phyloP scores from a whole-genome alignment of 2,888 invertebrate species.

The Anoplius nigerrimus region DNA sequence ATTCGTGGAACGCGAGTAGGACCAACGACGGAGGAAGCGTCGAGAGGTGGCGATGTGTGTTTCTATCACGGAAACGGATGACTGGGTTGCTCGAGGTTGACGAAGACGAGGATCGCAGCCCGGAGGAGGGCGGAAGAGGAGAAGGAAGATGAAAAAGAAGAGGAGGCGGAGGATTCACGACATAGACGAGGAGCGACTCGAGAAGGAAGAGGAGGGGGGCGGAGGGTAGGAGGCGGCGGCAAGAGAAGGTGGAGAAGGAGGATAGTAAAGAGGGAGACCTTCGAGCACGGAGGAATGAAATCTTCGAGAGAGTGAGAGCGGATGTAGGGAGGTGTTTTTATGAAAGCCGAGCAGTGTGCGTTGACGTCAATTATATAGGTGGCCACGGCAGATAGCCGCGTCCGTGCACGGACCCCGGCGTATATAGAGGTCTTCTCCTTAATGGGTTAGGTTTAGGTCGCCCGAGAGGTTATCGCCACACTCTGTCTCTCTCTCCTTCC shows the following conservation, averaged over 20 bases:
- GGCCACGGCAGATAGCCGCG: slow-evolving; percentile 67
- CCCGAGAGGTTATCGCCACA: slow-evolving; percentile 69
- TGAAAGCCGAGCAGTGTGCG: slow-evolving; percentile 73
- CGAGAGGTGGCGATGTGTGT: slow-evolving; percentile 35
- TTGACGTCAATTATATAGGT: slow-evolving; percentile 75
- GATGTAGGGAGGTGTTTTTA: slow-evolving; percentile 74
- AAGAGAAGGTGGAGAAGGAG: slow-evolving; percentile 12
- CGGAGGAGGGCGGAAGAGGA: slow-evolving; percentile 21
- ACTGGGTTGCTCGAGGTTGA: slow-evolving; percentile 22
- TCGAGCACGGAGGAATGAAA: slow-evolving; percentile 58
- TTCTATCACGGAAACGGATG: slow-evolving; percentile 39
- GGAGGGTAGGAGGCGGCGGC: slow-evolving; percentile 5
- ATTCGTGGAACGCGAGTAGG: slow-evolving; percentile 58
- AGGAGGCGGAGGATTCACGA: slow-evolving; percentile 21
- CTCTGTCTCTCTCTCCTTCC: slow-evolving; percentile 34
- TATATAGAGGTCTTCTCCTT: slow-evolving; percentile 64
- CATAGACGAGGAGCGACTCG: too few species aligned
- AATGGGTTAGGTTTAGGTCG: slow-evolving; percentile 72
- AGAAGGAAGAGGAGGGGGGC: slow-evolving; percentile 30
- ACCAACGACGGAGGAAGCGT: slow-evolving; percentile 13
- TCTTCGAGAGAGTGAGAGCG: slow-evolving; percentile 63
- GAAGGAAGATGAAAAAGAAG: slow-evolving; percentile 30
- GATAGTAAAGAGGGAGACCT: slow-evolving; percentile 18
- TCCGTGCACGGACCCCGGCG: slow-evolving; percentile 46
- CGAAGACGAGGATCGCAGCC: slow-evolving; percentile 19